Conservation (phyloP, 2,888 invertebrate genomes). For the Microctonus brassicae region DNA sequence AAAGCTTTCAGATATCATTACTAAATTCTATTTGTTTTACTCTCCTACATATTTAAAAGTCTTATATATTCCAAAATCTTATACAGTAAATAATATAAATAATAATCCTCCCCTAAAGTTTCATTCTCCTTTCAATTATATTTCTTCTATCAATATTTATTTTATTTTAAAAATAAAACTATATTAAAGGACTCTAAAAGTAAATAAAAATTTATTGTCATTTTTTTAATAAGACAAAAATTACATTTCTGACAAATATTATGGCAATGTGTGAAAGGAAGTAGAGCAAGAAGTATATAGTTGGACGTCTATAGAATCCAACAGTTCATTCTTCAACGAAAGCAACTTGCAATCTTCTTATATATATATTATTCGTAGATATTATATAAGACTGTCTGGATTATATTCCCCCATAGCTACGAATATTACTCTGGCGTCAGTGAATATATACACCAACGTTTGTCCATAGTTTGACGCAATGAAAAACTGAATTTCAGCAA, state of each 20-base stretch:
- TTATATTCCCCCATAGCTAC: not conserved
- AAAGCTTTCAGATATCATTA: not conserved
- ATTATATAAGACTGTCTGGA: not conserved
- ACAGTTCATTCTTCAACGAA: not conserved
- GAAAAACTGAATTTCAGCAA: constrained; percentile 14
- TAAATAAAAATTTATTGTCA: not conserved
- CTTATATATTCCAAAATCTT: too few species aligned
- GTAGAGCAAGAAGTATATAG: not conserved
- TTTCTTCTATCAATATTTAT: too few species aligned
- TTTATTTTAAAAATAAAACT: too few species aligned
- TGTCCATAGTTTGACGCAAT: not conserved
- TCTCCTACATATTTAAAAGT: not conserved
- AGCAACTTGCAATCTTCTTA: not conserved
- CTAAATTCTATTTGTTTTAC: not conserved
- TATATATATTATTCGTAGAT: too few species aligned
- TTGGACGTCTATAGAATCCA: not conserved
- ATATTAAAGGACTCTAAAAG: too few species aligned
- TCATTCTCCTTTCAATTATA: too few species aligned
- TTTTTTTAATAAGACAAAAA: not conserved
- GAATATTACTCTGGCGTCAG: constrained; percentile 3
- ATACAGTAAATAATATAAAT: too few species aligned
- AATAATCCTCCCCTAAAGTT: too few species aligned
- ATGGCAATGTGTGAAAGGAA: not conserved
- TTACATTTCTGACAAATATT: not conserved
- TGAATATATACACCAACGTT: constrained; percentile 1